Evolutionary conservation across 2,888 invertebrate species (phyloP), one percentile per base, ranked within the genome.

Genomic region (Chouioia cunea): DNA sequence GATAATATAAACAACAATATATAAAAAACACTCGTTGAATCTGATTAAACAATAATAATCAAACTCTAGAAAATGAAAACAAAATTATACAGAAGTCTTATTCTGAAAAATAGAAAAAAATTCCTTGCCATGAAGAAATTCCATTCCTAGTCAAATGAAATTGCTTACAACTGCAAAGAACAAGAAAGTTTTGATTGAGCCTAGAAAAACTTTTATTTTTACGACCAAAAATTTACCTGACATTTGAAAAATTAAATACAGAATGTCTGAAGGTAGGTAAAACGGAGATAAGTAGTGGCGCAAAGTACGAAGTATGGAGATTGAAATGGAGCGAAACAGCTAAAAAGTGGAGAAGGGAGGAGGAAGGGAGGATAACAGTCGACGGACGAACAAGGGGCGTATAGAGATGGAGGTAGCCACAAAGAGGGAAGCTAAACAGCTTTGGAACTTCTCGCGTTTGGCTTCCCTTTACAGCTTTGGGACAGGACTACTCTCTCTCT

Each of bases 391-490:
- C 16, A 56, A 54, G 27, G 16, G 20, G 27, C 48, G 18, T n/a
- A n/a, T n/a, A 65, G 36, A 50, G 52, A 47, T 6, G 59, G 50
- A 22, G n/a, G 57, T 18, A 15, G 14, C 47, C 59, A 47, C 59
- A 59, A 59, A 59, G 47, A 20, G 22, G 59, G 20, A 59, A 63
- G 50, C 68, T 68, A 68, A 72, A 68, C 68, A 68, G 68, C 68
- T 72, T 69, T 62, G 56, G 18, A 65, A 67, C 66, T 71, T 71
- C 4, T n/a, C 50, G 57, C 53, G 48, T 63, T 67, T 54, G 56
- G 43, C 66, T 71, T 59, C 36, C 63, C 63, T 65, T 65, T 63
- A 65, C 71, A 63, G 52, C 53, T 46, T 16, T 22, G 60, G 46
- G 16, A 59, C 60, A 69, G 27, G 27, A 27, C 27, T 27, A 27